Evolutionary conservation across 2,888 invertebrate genomes (phyloP), one percentile per base, ranked within the genome.

Genomic region (Pteria penguin): DNA sequence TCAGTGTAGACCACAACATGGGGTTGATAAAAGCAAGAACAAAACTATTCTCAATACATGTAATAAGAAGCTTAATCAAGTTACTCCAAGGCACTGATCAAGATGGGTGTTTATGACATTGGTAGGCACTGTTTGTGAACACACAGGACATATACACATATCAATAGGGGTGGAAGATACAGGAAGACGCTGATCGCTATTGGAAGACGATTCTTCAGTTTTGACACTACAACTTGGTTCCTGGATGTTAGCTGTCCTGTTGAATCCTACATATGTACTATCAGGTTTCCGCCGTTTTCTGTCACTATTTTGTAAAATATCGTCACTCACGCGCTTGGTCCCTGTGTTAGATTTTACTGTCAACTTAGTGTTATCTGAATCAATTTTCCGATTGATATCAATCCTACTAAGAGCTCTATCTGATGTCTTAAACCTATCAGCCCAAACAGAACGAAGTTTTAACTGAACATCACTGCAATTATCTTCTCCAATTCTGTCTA

Each of bases 41-140:
- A n/a, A n/a, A n/a, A n/a, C n/a, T n/a, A n/a, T n/a, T n/a, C n/a
- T n/a, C n/a, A n/a, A n/a, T n/a, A n/a, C n/a, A n/a, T n/a, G n/a
- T n/a, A n/a, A n/a, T n/a, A n/a, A n/a, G n/a, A n/a, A n/a, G n/a
- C n/a, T n/a, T n/a, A n/a, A n/a, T 61, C 31, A 72, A 11, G 29
- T 58, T 4, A 67, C 32, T 4, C 67, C 73, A 4, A 76, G 36
- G 76, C 90, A 90, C 29, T 68, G 32, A 73, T 90, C 90, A 70
- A 90, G 81, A 82, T 90, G 90, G 22, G 79, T 76, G 82, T 90
- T 90, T 3, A 90, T 88, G 31, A 77, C 58, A 18, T 78, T 57
- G 18, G 70, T 55, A 26, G 79, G 66, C 8, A 89, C 84, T 45
- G 45, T 18, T 24, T 77, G 76, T 54, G 70, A 76, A 81, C 90